Evolutionary conservation across 2,888 invertebrate species (phyloP).

Genomic region (Sarcophaga variegata): DNA sequence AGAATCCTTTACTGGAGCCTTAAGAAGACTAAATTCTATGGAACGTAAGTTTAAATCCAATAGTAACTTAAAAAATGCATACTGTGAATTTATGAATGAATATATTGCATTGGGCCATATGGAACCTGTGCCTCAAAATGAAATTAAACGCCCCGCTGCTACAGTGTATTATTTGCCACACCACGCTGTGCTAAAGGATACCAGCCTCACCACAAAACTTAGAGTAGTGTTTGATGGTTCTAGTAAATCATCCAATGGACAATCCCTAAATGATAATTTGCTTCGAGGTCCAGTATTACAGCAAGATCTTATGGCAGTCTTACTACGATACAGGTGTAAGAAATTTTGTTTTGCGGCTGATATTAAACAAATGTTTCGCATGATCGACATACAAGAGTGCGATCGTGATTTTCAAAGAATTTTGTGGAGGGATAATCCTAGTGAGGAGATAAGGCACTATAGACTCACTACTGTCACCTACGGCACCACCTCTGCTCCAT

Average conservation of each 20-base stretch:
- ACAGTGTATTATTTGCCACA: conserved; percentile 46
- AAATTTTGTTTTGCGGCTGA: conserved; percentile 1
- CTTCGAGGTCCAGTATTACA: conserved; percentile 38
- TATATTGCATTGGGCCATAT: conserved; percentile 51
- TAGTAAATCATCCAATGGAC: conserved; percentile 7
- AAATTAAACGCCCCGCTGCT: conserved; percentile 19
- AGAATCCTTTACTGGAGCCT: conserved; percentile 30
- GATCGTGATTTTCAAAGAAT: conserved; percentile 41
- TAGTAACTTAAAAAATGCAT: not conserved
- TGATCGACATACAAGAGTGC: conserved; percentile 27
- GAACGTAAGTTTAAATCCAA: conserved; percentile 50
- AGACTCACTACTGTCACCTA: conserved; percentile 28
- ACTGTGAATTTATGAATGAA: conserved; percentile 45
- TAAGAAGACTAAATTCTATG: conserved; percentile 38
- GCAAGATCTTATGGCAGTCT: conserved; percentile 17
- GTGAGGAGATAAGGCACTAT: conserved; percentile 9
- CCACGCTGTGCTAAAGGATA: conserved; percentile 23
- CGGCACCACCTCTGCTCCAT: conserved; percentile 16
- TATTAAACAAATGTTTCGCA: conserved; percentile 9
- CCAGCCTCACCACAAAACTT: no score
- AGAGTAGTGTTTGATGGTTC: conserved; percentile 17
- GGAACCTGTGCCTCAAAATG: conserved; percentile 27
- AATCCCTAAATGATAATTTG: conserved; percentile 37
- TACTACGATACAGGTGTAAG: not conserved
- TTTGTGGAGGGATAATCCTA: conserved; percentile 13